Evolutionary conservation across 2,888 invertebrate genomes (phyloP), one percentile per base, ranked within the genome.

Genomic region (Digitonthophagus gazella): DNA sequence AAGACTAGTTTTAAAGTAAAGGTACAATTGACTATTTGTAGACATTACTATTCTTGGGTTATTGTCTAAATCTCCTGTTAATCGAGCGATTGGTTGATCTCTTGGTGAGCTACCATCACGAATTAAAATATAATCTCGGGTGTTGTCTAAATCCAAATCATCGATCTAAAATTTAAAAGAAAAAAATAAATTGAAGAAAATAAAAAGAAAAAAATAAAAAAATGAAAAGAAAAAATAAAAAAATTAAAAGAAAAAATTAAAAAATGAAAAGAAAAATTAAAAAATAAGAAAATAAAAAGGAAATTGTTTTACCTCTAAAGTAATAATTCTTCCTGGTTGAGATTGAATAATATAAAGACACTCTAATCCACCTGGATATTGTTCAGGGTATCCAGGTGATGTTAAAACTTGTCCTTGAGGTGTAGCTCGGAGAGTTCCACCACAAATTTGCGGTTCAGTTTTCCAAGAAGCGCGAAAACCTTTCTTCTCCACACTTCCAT

Each of bases 381-480:
- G 91, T 76, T 92, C 92, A 0, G 97, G 97, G 83, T 95, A 97
- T 68, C 95, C 95, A 67, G 97, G 96, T 58, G 96, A 96, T 14
- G 91, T 92, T 65, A 98, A 85, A 2, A 93, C 88, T 85, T 97
- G 97, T 20, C 93, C 91, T 83, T 95, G 96, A 63, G 92, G 90
- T 8, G 94, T 93, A 0, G 97, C 96, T 76, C 93, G 87, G 61
- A 97, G 84, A 68, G 88, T 89, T 20, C 97, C 97, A 44, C 97
- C 97, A 80, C 97, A 98, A 58, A 90, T 90, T 78, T 97, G 95
- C 8, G 96, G 95, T 80, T 96, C 96, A 0, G 95, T 96, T 83
- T 96, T 96, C 96, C 96, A 96, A 0, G 95, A 93, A 44, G 95
- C 96, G 54, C 92, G 84, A 84, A 98, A 98, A 74, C 98, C 98